Evolutionary conservation across 2,113 vertebrate genomes (phyloP).

Genomic region (Amblyopsis rosae): DNA sequence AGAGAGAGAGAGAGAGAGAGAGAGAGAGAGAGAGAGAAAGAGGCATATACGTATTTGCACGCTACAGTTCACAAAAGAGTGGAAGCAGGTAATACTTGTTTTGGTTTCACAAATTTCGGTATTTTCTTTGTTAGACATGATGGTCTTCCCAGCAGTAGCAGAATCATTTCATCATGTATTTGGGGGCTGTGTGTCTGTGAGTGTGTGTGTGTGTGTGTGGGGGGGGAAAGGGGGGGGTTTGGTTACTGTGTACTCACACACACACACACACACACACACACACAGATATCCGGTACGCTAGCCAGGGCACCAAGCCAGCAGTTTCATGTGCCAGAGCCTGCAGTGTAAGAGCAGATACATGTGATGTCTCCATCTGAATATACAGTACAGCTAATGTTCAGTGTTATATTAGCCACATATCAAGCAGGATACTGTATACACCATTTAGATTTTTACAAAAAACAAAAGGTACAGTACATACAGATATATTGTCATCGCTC

Average conservation of each 20-base stretch:
- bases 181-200: neutral
- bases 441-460: neutral
- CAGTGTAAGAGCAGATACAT: neutral
- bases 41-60: too few relatives aligned
- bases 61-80: too few relatives aligned
- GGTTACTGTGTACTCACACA: slow-evolving; percentile 28
- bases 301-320: slow-evolving; percentile 20
- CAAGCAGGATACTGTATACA: neutral
- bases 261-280: slow-evolving; percentile 37
- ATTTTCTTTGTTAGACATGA: too few relatives aligned
- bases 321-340: slow-evolving; percentile 1
- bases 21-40: neutral
- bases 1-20: neutral
- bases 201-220: neutral
- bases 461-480: neutral
- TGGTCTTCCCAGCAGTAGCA: neutral
- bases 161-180: neutral
- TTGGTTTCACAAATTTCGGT: too few relatives aligned
- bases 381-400: neutral
- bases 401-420: too few relatives aligned
- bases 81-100: too few relatives aligned
- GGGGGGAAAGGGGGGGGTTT: slow-evolving; percentile 17
- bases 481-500: neutral
- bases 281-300: slow-evolving; percentile 14
- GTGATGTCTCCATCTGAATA: neutral